Conservation (phyloP, 1,140 invertebrate genomes). For the Mizuhopecten yessoensis region DNA sequence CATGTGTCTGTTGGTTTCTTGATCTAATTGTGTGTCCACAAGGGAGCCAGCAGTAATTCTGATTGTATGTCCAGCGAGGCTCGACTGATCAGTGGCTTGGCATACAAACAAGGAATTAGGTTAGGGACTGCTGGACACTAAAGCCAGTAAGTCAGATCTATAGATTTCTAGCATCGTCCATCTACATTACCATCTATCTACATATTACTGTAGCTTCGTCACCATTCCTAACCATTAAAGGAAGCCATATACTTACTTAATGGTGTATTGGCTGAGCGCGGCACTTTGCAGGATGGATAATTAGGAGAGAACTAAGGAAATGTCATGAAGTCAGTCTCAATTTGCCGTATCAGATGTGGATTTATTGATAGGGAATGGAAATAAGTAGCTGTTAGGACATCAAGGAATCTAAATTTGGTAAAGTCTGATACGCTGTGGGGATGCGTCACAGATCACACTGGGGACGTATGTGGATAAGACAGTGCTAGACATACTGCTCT, state of each 20-base stretch:
- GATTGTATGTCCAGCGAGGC: background rate
- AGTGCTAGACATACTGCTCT: too few species aligned
- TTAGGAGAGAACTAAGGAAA: conserved; percentile 24
- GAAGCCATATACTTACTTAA: conserved; percentile 22
- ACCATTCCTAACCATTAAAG: too few species aligned
- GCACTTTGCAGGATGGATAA: background rate
- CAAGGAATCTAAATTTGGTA: background rate
- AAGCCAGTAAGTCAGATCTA: background rate
- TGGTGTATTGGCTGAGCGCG: background rate
- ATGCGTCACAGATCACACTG: too few species aligned
- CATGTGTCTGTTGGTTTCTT: background rate
- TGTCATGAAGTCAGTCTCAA: background rate
- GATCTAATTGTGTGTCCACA: background rate
- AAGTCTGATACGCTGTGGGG: background rate
- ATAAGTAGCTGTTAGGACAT: background rate
- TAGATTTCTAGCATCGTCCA: background rate
- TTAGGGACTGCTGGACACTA: background rate
- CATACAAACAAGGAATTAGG: conserved; percentile 39
- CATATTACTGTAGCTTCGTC: too few species aligned
- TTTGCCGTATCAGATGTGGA: background rate
- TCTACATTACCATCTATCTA: background rate
- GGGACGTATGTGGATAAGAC: too few species aligned
- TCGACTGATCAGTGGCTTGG: background rate
- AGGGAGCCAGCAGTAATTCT: background rate
- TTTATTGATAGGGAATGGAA: background rate